Conservation (phyloP, 2,888 invertebrate species). For the Aromia moschata region DNA sequence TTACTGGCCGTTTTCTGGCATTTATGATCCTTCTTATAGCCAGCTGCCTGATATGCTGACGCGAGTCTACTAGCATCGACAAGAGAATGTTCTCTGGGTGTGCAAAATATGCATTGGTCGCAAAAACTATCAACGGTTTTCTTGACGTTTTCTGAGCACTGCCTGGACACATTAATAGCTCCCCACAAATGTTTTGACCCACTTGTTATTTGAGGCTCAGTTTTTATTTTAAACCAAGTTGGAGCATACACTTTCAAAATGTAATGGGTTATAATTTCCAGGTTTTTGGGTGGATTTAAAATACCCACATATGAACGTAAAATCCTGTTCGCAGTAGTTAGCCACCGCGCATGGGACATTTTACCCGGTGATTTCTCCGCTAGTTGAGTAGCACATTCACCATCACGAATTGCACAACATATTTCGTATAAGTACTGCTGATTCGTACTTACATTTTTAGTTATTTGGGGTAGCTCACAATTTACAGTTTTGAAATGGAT, state of each 20-base stretch:
- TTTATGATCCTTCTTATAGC: not conserved
- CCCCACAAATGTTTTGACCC: not conserved
- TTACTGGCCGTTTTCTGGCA: not conserved
- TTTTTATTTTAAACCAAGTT: not conserved
- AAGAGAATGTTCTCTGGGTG: not conserved
- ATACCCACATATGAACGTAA: too few species aligned
- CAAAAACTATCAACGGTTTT: not conserved
- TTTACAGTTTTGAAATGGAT: not conserved
- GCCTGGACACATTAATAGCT: not conserved
- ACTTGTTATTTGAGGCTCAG: not conserved
- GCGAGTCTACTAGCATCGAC: not conserved
- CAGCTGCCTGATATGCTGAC: not conserved
- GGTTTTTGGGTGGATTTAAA: too few species aligned
- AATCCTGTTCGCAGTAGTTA: too few species aligned
- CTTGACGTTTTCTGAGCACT: not conserved
- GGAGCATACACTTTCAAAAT: not conserved
- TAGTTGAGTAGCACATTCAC: not conserved
- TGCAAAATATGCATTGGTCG: not conserved
- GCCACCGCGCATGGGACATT: conserved; percentile 1
- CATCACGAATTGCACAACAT: too few species aligned
- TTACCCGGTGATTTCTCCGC: not conserved
- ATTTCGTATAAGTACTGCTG: not conserved
- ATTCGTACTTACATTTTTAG: conserved; percentile 2
- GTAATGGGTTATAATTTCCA: not conserved
- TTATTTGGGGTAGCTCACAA: conserved; percentile 1